phyloP scores from a whole-genome alignment of 2,113 vertebrate species.

The Apaloderma vittatum region DNA sequence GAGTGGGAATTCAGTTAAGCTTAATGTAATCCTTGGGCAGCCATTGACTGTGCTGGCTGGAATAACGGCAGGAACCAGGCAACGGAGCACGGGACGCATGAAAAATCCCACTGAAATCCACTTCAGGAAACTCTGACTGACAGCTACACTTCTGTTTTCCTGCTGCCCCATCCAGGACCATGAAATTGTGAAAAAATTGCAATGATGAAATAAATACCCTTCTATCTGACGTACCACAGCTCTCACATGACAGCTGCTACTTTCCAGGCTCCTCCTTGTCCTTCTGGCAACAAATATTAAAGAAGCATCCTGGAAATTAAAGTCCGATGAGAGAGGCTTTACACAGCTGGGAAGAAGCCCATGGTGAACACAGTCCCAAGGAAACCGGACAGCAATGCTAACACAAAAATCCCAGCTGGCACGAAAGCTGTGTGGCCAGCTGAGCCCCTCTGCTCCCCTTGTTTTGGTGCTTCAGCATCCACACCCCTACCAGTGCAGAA shows the following conservation, averaged over 20 bases:
- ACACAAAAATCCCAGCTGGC: not conserved
- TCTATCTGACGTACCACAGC: slow-evolving; percentile 7
- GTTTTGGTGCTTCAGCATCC: not conserved
- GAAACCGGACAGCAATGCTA: not conserved
- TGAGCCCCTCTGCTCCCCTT: not conserved
- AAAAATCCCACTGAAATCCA: not conserved
- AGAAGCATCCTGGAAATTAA: slow-evolving; percentile 31
- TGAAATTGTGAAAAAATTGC: slow-evolving; percentile 28
- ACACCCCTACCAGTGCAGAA: rapidly evolving
- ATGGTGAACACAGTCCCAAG: not conserved
- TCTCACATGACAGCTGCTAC: not conserved
- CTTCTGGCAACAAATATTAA: slow-evolving; percentile 30
- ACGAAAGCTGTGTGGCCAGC: not conserved
- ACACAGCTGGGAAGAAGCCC: slow-evolving; percentile 19
- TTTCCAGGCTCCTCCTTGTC: slow-evolving; percentile 24
- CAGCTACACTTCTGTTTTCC: not conserved
- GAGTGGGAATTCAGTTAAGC: not conserved
- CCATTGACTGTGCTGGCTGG: rapidly evolving
- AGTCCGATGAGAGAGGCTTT: slow-evolving; percentile 1
- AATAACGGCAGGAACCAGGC: not conserved
- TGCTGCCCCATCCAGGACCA: not conserved
- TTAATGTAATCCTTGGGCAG: not conserved
- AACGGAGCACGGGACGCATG: not conserved
- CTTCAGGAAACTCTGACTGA: slow-evolving; percentile 22
- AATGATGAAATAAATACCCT: slow-evolving; percentile 4